Percentiles rank a stretch among this genome's conserved stretches.
Conservation (phyloP, 2,888 invertebrate species). For the Hedychridium roseum region DNA sequence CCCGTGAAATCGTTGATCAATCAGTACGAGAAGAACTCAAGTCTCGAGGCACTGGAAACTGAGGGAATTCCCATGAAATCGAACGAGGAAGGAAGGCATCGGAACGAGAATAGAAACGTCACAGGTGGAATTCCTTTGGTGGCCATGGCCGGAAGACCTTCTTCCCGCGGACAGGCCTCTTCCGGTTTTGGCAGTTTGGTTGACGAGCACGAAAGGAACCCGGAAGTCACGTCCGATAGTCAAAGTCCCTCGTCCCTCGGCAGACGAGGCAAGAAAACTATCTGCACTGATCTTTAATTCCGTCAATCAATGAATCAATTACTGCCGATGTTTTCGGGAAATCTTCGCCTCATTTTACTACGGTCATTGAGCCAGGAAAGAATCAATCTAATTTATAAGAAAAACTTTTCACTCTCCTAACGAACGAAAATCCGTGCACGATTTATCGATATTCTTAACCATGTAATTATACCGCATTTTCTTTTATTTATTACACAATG, state of each 20-base stretch:
- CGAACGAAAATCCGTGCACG: not conserved
- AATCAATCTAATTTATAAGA: too few species aligned
- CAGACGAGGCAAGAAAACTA: constrained; percentile 22
- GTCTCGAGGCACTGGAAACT: constrained; percentile 26
- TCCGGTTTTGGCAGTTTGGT: constrained; percentile 53
- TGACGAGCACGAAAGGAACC: constrained; percentile 36
- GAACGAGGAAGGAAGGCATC: constrained; percentile 23
- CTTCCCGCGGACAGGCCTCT: constrained; percentile 46
- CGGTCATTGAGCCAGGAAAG: too few species aligned
- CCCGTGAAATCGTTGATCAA: constrained; percentile 33
- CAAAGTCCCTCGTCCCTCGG: constrained; percentile 22
- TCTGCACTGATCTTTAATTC: constrained; percentile 52
- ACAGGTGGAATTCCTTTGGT: constrained; percentile 32
- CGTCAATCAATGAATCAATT: too few species aligned
- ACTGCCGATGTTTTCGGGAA: too few species aligned
- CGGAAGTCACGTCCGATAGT: constrained; percentile 29
- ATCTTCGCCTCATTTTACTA: too few species aligned
- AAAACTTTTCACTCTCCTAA: too few species aligned
- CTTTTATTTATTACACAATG: constrained; percentile 23
- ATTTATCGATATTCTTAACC: not conserved
- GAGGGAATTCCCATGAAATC: constrained; percentile 33
- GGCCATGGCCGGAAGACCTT: constrained; percentile 37
- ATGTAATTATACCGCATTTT: too few species aligned
- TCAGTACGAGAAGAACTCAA: constrained; percentile 33
- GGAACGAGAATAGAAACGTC: constrained; percentile 26